Evolutionary conservation across 2,797 vertebrate species (phyloP), one percentile per base, ranked within the genome.

Genomic region (Crypturellus tataupa): DNA sequence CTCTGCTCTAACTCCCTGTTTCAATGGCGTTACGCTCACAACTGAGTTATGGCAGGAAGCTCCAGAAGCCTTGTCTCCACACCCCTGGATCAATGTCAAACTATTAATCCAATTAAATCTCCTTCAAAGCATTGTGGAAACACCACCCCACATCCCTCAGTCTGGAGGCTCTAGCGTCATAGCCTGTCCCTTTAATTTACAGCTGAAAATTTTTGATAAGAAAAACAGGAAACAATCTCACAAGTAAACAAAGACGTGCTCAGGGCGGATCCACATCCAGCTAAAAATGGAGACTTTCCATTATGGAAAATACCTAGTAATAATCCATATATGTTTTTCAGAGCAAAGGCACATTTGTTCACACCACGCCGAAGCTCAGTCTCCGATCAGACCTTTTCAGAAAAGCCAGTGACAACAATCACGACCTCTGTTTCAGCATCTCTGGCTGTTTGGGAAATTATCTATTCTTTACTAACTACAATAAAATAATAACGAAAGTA

Each of bases 181-280:
- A 6, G 4, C 60, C 49, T 62, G 42, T 44, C 60, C 76, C 83
- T 87, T 87, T 63, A 93, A 94, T 90, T 84, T 93, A 70, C 89
- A 94, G 94, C 80, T 96, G 95, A 95, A 97, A 94, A 76, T 67
- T 77, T 95, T 90, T 90, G 97, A 97, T 97, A 97, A 97, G 89
- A 44, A 84, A 96, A 95, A 89, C 85, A 97, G 97, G 97, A 97
- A 98, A 95, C 64, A 75, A 89, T 31, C 87, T 67, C 72, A 79
- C 85, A 97, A 97, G 97, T 91, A 97, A 97, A 96, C 77, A 96
- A 93, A 95, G 79, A 92, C 91, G 24, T 20, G 60, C 70, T 92
- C 83, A 91, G 92, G 72, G 94, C 90, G 89, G 93, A 94, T 93
- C 93, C 69, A 83, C 68, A 55, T 29, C 58, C 81, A 90, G 75